phyloP scores from a whole-genome alignment of 2,888 invertebrate genomes.

The Parthenolecanium corni region DNA sequence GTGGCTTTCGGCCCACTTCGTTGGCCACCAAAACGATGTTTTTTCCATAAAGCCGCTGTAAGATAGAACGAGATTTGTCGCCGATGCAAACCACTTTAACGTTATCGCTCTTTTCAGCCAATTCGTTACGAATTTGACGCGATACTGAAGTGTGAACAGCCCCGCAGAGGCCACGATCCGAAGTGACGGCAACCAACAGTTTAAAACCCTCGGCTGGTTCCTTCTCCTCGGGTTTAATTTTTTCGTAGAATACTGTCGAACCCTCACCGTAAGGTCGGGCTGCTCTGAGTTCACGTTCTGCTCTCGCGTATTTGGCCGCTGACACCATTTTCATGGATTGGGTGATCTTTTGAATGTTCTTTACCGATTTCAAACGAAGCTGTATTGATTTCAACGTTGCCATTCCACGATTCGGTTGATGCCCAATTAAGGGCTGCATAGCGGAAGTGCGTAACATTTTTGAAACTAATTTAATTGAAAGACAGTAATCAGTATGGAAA shows the following conservation, averaged over 20 bases:
- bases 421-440: constrained; percentile 5
- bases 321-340: constrained; percentile 99
- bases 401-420: constrained; percentile 70
- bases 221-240: constrained; percentile 74
- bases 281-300: constrained; percentile 87
- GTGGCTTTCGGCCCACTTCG: constrained; percentile 85
- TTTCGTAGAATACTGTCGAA: constrained; percentile 76
- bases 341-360: constrained; percentile 99
- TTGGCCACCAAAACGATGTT: constrained; percentile 78
- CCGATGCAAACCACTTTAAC: constrained; percentile 85
- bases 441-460: neutral
- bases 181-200: constrained; percentile 80
- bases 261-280: constrained; percentile 89
- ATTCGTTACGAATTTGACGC: constrained; percentile 62
- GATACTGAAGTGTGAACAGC: constrained; percentile 88
- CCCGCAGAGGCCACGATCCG: constrained; percentile 95
- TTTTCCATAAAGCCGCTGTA: constrained; percentile 62
- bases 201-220: constrained; percentile 49
- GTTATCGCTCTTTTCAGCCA: constrained; percentile 50
- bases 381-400: constrained; percentile 90
- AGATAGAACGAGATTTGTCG: constrained; percentile 80
- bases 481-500: too few relatives aligned
- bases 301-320: constrained; percentile 71
- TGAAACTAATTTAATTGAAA: neutral
- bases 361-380: constrained; percentile 88